phyloP scores from a whole-genome alignment of 1,140 invertebrate genomes.

The Drosophila watanabei region DNA sequence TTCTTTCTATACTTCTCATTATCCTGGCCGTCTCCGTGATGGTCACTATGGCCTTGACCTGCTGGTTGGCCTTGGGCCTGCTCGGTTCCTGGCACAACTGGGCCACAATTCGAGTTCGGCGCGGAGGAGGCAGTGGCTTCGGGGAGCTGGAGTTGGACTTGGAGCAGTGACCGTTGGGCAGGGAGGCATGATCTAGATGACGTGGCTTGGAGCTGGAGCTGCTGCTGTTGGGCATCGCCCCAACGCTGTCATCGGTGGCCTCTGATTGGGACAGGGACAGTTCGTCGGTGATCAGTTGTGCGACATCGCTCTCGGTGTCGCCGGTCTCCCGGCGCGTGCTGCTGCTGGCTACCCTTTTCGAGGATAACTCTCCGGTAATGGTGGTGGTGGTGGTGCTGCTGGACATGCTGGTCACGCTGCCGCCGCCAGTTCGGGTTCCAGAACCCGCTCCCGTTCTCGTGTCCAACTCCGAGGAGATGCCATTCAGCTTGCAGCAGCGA shows the following conservation, averaged over 20 bases:
- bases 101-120: conserved; percentile 60
- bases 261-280: conserved; percentile 83
- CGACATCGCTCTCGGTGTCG: conserved; percentile 83
- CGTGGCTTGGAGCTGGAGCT: conserved; percentile 62
- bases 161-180: conserved; percentile 74
- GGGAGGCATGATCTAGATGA: conserved; percentile 75
- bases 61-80: conserved; percentile 49
- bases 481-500: conserved; percentile 82
- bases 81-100: conserved; percentile 61
- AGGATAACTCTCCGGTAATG: conserved; percentile 75
- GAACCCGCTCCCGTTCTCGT: no score
- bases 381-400: conserved; percentile 54
- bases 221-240: conserved; percentile 75
- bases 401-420: conserved; percentile 72
- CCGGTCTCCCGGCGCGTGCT: conserved; percentile 74
- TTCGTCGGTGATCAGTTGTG: conserved; percentile 82
- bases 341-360: conserved; percentile 78
- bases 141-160: conserved; percentile 25
- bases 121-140: conserved; percentile 63
- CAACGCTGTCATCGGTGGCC: conserved; percentile 79
- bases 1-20: conserved; percentile 53
- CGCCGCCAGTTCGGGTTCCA: no score
- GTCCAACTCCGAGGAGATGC: conserved; percentile 30
- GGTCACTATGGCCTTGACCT: conserved; percentile 69
- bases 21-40: conserved; percentile 69